These are phyloP conservation scores for Poecile atricapillus DNA, from an alignment of 2,113 vertebrate species.

Conservation along the genomic window DNA sequence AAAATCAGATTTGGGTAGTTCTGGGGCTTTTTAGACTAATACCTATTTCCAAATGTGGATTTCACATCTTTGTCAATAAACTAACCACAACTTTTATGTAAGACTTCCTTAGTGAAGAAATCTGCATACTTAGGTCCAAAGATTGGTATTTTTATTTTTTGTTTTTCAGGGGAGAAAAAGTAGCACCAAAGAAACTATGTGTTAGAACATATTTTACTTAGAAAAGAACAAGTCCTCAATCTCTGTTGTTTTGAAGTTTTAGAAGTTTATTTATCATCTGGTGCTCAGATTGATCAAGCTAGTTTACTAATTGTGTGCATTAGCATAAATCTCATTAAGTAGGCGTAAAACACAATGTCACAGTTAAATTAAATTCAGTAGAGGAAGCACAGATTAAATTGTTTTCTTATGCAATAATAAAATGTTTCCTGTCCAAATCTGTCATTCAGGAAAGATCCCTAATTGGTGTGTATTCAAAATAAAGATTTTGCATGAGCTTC, in stretches of 20 bases:
- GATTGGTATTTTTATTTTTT: background rate
- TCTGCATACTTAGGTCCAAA: background rate
- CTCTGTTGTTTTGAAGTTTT: background rate
- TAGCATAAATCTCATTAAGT: slow-evolving; percentile 28
- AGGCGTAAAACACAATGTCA: background rate
- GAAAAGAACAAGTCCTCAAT: background rate
- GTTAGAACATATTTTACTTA: background rate
- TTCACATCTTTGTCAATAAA: background rate
- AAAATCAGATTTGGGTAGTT: background rate
- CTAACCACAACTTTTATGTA: background rate
- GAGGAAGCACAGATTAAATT: background rate
- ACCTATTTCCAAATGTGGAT: background rate
- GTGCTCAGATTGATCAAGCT: background rate
- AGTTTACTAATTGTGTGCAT: background rate
- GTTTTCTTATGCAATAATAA: background rate
- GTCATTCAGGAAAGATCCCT: background rate
- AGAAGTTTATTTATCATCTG: background rate
- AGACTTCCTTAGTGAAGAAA: background rate
- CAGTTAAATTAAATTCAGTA: background rate
- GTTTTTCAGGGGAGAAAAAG: background rate
- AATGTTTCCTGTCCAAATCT: background rate
- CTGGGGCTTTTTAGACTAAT: background rate
- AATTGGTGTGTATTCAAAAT: background rate
- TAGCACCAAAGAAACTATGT: background rate
- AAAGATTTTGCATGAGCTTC: background rate